phyloP scores from a whole-genome alignment of 2,888 invertebrate species.

The Drosophila limbata region DNA sequence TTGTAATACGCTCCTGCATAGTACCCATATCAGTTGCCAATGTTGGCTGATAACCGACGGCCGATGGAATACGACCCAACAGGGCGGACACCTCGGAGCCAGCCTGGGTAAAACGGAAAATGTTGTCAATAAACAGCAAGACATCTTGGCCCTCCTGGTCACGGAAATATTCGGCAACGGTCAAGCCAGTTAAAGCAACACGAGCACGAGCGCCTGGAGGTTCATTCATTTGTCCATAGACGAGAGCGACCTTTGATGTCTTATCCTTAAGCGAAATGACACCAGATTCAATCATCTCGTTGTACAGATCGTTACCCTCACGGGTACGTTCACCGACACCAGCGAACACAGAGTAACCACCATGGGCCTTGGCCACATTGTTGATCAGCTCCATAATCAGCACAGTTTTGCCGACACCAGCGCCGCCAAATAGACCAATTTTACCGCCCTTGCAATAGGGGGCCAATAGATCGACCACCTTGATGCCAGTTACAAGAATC shows the following conservation, averaged over 20 bases:
- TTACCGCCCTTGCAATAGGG: constrained; percentile 98
- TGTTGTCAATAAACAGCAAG: constrained; percentile 97
- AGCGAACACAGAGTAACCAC: constrained; percentile 98
- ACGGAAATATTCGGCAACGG: constrained; percentile 97
- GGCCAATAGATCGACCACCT: constrained; percentile 95
- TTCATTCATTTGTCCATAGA: constrained; percentile 98
- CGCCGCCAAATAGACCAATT: constrained; percentile 96
- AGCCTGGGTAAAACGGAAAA: constrained; percentile 97
- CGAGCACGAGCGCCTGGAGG: constrained; percentile 97
- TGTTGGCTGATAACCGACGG: constrained; percentile 98
- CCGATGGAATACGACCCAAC: constrained; percentile 97
- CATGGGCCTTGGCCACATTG: constrained; percentile 97
- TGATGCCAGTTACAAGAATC: constrained; percentile 96
- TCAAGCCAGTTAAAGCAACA: constrained; percentile 96
- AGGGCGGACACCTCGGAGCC: constrained; percentile 96
- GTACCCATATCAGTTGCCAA: constrained; percentile 98
- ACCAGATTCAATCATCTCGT: constrained; percentile 97
- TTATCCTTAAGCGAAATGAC: constrained; percentile 96
- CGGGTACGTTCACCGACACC: constrained; percentile 98
- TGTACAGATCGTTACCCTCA: constrained; percentile 97
- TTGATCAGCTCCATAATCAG: constrained; percentile 98
- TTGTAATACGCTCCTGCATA: constrained; percentile 98
- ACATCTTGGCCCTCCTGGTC: constrained; percentile 97
- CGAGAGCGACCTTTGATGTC: constrained; percentile 93
- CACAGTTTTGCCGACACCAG: constrained; percentile 98